A percentile compares a stretch with the other conserved stretches of the same genome.
phyloP scores from a whole-genome alignment of 2,113 vertebrate species.

The Eonycteris spelaea region DNA sequence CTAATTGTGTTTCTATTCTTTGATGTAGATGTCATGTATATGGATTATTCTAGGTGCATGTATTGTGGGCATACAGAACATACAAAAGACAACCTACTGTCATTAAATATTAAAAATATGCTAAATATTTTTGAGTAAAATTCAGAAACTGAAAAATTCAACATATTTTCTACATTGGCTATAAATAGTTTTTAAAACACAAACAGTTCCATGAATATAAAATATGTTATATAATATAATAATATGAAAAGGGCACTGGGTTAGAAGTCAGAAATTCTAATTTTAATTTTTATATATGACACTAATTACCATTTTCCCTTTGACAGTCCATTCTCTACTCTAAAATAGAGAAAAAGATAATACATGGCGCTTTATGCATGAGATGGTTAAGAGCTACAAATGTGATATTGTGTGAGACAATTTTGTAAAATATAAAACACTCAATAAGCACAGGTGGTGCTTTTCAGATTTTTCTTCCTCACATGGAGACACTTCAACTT shows the following conservation, averaged over 20 bases:
- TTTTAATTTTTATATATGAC: not conserved
- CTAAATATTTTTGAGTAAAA: not conserved
- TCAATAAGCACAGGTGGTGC: not conserved
- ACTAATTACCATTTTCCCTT: not conserved
- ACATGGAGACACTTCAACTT: not conserved
- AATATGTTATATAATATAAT: too few species aligned
- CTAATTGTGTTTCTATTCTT: not conserved
- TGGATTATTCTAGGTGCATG: not conserved
- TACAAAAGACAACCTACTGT: not conserved
- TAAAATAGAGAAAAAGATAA: not conserved
- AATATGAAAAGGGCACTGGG: not conserved
- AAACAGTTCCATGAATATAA: not conserved
- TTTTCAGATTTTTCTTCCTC: not conserved
- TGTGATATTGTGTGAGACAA: not conserved
- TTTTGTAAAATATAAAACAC: not conserved
- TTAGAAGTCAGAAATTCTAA: not conserved
- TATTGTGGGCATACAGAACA: not conserved
- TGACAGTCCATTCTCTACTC: not conserved
- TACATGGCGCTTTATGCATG: not conserved
- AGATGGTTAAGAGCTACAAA: not conserved
- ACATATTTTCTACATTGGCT: not conserved
- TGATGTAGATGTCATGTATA: not conserved
- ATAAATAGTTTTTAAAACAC: not conserved
- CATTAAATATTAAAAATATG: not conserved
- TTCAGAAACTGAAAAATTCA: not conserved